A percentile compares a stretch with the other conserved stretches of the same genome.
Conservation (phyloP, 2,113 vertebrate genomes). For the Cygnus atratus region DNA sequence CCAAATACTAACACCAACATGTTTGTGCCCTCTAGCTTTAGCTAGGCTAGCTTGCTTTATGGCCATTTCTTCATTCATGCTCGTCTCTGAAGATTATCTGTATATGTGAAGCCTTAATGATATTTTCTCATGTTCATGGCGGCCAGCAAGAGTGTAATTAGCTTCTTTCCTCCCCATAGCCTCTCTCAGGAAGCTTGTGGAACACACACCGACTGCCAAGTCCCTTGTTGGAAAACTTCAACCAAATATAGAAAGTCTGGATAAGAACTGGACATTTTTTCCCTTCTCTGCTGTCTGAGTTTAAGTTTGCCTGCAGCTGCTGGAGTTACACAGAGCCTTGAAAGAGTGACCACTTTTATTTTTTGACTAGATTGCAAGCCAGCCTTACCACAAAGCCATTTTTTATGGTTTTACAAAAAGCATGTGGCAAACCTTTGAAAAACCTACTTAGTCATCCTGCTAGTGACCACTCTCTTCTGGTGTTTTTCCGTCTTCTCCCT, state of each 20-base stretch:
- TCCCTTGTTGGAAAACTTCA: slow-evolving; percentile 43
- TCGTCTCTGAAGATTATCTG: neutral
- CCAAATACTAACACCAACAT: neutral
- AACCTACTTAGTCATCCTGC: slow-evolving; percentile 48
- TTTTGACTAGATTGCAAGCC: slow-evolving; percentile 44
- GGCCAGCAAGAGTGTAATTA: neutral
- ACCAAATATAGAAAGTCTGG: slow-evolving; percentile 60
- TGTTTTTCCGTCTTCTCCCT: neutral
- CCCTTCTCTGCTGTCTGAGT: neutral
- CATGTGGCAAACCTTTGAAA: slow-evolving; percentile 31
- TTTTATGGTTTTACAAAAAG: slow-evolving; percentile 30
- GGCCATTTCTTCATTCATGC: neutral
- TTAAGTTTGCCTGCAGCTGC: slow-evolving; percentile 48
- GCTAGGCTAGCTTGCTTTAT: neutral
- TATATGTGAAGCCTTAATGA: neutral
- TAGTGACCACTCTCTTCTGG: neutral
- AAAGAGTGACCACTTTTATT: slow-evolving; percentile 55
- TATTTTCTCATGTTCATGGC: neutral
- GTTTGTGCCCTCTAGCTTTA: neutral
- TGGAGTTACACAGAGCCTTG: slow-evolving; percentile 37
- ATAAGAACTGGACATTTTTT: neutral
- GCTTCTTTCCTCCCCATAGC: neutral
- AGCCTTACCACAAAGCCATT: slow-evolving; percentile 38
- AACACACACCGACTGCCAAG: neutral
- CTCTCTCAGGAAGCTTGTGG: slow-evolving; percentile 18